These are phyloP conservation scores for Brienomyrus longianalis DNA, from an alignment of 2,113 vertebrate species.

Conservation along the genomic window DNA sequence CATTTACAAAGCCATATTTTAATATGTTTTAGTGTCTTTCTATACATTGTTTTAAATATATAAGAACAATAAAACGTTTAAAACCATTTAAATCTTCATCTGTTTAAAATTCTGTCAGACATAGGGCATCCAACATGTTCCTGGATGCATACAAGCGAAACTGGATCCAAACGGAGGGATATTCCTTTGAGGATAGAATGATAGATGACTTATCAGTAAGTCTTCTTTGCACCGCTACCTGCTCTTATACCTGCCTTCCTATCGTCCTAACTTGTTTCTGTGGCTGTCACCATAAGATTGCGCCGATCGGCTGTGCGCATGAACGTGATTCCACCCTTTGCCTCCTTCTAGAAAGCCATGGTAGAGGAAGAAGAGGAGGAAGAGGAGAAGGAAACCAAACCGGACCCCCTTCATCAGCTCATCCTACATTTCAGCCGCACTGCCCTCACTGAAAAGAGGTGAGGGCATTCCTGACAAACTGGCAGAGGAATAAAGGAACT, in stretches of 20 bases:
- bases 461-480: constrained; percentile 7
- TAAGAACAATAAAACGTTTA: not conserved
- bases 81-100: not conserved
- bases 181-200: constrained; percentile 87
- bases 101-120: constrained; percentile 52
- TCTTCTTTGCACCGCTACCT: constrained; percentile 8
- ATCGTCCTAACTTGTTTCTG: not conserved
- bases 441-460: constrained; percentile 87
- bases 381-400: constrained; percentile 74
- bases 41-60: not conserved
- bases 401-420: constrained; percentile 85
- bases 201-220: constrained; percentile 88
- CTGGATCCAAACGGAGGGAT: constrained; percentile 79
- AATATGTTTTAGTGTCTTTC: not conserved
- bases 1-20: not conserved
- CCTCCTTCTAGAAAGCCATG: constrained; percentile 59
- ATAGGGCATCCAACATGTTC: constrained; percentile 90
- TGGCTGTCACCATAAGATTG: not conserved
- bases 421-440: constrained; percentile 91
- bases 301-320: not conserved
- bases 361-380: constrained; percentile 81
- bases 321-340: not conserved
- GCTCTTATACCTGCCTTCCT: not conserved
- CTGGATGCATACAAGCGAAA: constrained; percentile 77
- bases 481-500: not conserved